phyloP scores from a whole-genome alignment of 2,113 vertebrate genomes.

The Chaetodon trifascialis region DNA sequence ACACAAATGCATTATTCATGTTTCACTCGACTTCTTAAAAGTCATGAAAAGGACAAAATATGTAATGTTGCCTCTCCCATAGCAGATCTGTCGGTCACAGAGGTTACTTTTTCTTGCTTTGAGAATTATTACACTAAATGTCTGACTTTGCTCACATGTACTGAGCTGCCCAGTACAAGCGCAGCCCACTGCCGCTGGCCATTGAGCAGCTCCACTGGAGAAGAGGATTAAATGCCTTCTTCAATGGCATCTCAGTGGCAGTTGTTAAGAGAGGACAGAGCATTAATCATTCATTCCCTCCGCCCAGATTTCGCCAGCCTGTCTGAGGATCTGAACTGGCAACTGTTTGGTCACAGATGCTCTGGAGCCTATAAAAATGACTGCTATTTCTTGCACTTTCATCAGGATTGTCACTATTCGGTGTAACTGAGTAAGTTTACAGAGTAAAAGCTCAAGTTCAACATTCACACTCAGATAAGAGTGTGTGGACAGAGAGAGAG shows the following conservation, averaged over 20 bases:
- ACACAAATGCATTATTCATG: conserved; percentile 40
- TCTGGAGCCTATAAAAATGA: conserved; percentile 34
- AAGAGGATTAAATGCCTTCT: conserved; percentile 53
- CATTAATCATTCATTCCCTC: conserved; percentile 62
- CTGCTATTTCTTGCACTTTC: conserved; percentile 4
- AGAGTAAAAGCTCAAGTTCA: conserved; percentile 14
- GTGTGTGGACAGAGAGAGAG: too few species aligned
- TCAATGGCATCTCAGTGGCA: conserved; percentile 56
- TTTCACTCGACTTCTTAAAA: background rate
- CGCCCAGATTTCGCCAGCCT: conserved; percentile 41
- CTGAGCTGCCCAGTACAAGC: conserved; percentile 10
- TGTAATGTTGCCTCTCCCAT: background rate
- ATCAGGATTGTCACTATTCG: conserved; percentile 5
- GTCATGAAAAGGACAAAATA: background rate
- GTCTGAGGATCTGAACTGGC: conserved; percentile 50
- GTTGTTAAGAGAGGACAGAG: conserved; percentile 41
- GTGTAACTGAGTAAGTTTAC: background rate
- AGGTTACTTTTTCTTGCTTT: background rate
- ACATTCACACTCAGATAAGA: too few species aligned
- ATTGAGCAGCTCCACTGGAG: conserved; percentile 33
- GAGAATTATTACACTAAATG: conserved; percentile 6
- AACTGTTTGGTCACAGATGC: conserved; percentile 50
- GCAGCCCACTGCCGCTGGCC: conserved; percentile 29
- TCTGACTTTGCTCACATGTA: background rate
- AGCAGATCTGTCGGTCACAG: background rate